Evolutionary conservation across 2,113 vertebrate species (phyloP).

Genomic region (Callipepla californica): DNA sequence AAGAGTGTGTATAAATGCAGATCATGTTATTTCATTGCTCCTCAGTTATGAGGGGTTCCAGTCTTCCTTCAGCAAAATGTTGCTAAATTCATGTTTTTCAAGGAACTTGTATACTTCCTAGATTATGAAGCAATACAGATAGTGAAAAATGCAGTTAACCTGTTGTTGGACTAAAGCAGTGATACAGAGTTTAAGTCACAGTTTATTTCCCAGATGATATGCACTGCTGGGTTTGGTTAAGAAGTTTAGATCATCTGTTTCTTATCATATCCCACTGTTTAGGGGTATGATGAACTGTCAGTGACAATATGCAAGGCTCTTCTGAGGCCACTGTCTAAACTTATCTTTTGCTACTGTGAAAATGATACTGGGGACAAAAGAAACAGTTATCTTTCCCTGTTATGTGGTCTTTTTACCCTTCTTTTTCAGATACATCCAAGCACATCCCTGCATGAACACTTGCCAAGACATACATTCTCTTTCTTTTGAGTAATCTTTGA

Average conservation of each 20-base stretch:
- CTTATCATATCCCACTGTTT: slow-evolving; percentile 67
- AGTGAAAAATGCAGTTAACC: slow-evolving; percentile 53
- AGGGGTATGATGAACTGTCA: slow-evolving; percentile 67
- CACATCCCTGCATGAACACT: neutral
- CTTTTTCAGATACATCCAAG: neutral
- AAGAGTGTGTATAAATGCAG: neutral
- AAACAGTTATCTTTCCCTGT: neutral
- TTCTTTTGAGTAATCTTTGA: neutral
- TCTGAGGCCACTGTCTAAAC: slow-evolving; percentile 49
- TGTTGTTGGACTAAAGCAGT: slow-evolving; percentile 17
- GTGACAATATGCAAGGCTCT: slow-evolving; percentile 57
- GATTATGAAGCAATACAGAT: slow-evolving; percentile 20
- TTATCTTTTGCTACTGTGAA: slow-evolving; percentile 69
- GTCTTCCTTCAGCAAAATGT: neutral
- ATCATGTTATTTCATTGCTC: neutral
- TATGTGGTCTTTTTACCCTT: neutral
- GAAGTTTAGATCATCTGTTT: slow-evolving; percentile 75
- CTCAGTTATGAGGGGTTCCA: neutral
- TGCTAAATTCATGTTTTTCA: neutral
- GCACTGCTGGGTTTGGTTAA: slow-evolving; percentile 56
- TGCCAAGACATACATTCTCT: neutral
- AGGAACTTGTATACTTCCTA: neutral
- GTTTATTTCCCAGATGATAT: slow-evolving; percentile 49
- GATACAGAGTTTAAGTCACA: slow-evolving; percentile 30
- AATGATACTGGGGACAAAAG: slow-evolving; percentile 20